phyloP scores from a whole-genome alignment of 1,140 invertebrate species.

The Drosophila oshimai region DNA sequence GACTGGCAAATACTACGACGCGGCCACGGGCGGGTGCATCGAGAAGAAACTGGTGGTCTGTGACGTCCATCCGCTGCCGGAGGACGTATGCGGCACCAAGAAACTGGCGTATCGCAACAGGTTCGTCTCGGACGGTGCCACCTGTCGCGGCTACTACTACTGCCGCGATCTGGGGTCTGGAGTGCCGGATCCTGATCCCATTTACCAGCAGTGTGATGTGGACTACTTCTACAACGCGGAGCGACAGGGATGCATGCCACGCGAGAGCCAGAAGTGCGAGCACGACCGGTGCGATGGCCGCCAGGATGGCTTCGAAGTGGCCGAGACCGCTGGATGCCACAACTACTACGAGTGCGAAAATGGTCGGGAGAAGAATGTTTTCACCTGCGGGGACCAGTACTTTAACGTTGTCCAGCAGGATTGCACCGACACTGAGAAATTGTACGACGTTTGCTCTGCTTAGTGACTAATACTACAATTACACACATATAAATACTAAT shows the following conservation, averaged over 20 bases:
- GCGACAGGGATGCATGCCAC: slow-evolving; percentile 24
- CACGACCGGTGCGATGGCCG: slow-evolving; percentile 70
- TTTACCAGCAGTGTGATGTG: slow-evolving; percentile 27
- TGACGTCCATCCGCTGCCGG: slow-evolving; percentile 47
- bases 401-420: slow-evolving; percentile 25
- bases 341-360: slow-evolving; percentile 52
- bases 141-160: slow-evolving; percentile 69
- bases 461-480: background rate
- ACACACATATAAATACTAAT: too few species aligned
- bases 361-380: background rate
- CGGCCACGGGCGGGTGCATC: slow-evolving; percentile 16
- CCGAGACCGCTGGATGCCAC: slow-evolving; percentile 43
- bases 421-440: slow-evolving; percentile 7
- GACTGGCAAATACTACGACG: slow-evolving; percentile 44
- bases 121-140: slow-evolving; percentile 62
- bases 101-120: slow-evolving; percentile 48
- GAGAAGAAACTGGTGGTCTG: slow-evolving; percentile 47
- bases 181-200: slow-evolving; percentile 46
- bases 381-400: slow-evolving; percentile 16
- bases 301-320: slow-evolving; percentile 32
- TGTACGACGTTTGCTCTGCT: slow-evolving; percentile 12
- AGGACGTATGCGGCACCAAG: slow-evolving; percentile 53
- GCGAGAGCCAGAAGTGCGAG: slow-evolving; percentile 23
- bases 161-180: slow-evolving; percentile 57
- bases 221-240: slow-evolving; percentile 54